Conservation (phyloP, 2,797 vertebrate genomes). For the Sus cebifrons region DNA sequence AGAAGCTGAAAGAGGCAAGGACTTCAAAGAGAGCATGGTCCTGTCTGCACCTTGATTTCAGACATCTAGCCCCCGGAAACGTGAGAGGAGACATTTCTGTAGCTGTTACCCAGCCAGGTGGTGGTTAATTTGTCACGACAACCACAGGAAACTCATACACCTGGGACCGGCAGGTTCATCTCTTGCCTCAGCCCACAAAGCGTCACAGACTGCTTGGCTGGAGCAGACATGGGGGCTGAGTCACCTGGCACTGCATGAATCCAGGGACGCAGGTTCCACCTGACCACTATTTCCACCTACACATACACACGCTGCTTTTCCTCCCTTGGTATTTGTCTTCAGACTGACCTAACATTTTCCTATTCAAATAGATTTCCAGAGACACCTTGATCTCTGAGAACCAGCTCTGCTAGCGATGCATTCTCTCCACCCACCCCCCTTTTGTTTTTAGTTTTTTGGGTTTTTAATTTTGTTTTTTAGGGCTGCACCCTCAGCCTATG, state of each 20-base stretch:
- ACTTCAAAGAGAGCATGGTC: accelerated
- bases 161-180: neutral
- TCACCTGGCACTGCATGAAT: neutral
- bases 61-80: neutral
- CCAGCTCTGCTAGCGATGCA: accelerated
- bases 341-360: neutral
- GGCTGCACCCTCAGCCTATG: too few species aligned
- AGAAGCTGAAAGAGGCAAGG: neutral
- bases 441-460: too few species aligned
- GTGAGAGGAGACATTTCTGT: neutral
- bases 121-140: neutral
- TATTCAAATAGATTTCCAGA: neutral
- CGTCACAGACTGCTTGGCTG: neutral
- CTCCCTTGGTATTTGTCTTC: neutral
- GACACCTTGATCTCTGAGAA: neutral
- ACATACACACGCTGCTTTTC: neutral
- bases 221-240: too few species aligned
- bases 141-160: neutral
- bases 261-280: neutral
- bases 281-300: accelerated
- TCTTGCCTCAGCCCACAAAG: neutral
- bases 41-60: neutral
- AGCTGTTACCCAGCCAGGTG: neutral
- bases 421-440: too few species aligned
- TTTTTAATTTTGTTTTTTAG: too few species aligned